phyloP scores from a whole-genome alignment of 2,797 vertebrate genomes.

The Poeciliopsis paucimaculata region DNA sequence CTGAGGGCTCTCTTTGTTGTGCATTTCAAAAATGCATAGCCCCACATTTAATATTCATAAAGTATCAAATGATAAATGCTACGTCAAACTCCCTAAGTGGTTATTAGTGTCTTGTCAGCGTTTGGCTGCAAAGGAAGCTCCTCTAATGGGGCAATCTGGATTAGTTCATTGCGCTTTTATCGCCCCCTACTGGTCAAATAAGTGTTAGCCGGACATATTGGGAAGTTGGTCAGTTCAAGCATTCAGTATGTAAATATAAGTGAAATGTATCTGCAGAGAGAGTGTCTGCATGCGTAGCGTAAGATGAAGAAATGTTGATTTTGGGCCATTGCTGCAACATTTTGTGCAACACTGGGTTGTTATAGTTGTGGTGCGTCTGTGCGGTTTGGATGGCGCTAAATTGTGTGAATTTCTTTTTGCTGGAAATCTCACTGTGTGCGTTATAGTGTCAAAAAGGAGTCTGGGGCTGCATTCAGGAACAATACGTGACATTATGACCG shows the following conservation, averaged over 20 bases:
- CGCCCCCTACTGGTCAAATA: neutral
- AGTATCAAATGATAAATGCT: neutral
- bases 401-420: too few relatives aligned
- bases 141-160: neutral
- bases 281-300: neutral
- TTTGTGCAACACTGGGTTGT: too few relatives aligned
- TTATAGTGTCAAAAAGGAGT: too few relatives aligned
- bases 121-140: neutral
- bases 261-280: neutral
- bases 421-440: too few relatives aligned
- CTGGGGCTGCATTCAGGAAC: too few relatives aligned
- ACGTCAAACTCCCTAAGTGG: neutral
- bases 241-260: neutral
- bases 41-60: neutral
- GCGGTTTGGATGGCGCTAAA: too few relatives aligned
- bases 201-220: neutral
- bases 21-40: neutral
- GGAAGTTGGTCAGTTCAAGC: neutral
- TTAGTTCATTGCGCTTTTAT: neutral
- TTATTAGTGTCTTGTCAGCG: neutral
- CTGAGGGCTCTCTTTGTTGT: neutral
- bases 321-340: too few relatives aligned
- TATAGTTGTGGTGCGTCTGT: too few relatives aligned
- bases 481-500: neutral
- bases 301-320: too few relatives aligned